phyloP scores from a whole-genome alignment of 1,140 invertebrate species.

The Panulirus ornatus region DNA sequence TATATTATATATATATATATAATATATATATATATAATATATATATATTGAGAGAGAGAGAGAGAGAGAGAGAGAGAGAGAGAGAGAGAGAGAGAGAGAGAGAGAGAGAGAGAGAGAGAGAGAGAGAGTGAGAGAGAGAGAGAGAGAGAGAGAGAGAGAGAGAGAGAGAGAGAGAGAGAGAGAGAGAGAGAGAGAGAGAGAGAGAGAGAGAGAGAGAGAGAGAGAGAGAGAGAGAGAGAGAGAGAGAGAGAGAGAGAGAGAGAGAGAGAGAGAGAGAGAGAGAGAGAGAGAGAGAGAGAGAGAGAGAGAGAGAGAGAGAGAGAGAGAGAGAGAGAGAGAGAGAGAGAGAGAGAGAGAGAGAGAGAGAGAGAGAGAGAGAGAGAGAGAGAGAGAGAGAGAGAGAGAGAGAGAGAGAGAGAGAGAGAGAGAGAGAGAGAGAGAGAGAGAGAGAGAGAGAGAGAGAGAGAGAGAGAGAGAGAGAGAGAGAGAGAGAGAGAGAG shows the following conservation, averaged over 20 bases:
- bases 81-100: constrained; percentile 25
- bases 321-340: too few relatives aligned
- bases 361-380: background rate
- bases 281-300: background rate
- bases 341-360: constrained; percentile 2
- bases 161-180: background rate
- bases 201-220: background rate
- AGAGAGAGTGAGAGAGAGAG: background rate
- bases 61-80: constrained; percentile 2
- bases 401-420: too few relatives aligned
- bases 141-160: background rate
- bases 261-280: constrained; percentile 18
- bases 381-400: too few relatives aligned
- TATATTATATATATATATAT: too few relatives aligned
- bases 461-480: background rate
- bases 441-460: too few relatives aligned
- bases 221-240: too few relatives aligned
- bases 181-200: background rate
- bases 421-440: too few relatives aligned
- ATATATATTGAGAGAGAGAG: too few relatives aligned
- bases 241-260: constrained; percentile 45
- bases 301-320: too few relatives aligned
- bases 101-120: background rate
- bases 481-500: too few relatives aligned
- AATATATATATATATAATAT: too few relatives aligned